Percentiles rank a stretch among this genome's conserved stretches.
phyloP scores from a whole-genome alignment of 2,888 invertebrate genomes.

The Chaetogeoica ovagalla region DNA sequence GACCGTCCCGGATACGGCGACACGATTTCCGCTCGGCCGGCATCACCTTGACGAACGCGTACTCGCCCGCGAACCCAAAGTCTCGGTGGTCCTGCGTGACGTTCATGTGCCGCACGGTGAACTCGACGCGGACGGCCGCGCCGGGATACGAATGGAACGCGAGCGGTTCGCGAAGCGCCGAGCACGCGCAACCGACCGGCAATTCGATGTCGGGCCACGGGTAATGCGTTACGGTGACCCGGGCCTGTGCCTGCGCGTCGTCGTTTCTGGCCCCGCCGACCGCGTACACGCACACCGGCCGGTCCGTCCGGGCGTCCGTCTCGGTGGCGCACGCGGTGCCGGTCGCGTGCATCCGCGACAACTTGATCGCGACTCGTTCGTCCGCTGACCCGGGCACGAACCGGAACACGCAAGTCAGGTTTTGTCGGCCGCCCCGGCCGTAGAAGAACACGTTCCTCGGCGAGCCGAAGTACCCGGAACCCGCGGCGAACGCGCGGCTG shows the following conservation, averaged over 20 bases:
- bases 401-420: conserved; percentile 74
- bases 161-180: conserved; percentile 69
- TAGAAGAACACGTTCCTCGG: conserved; percentile 81
- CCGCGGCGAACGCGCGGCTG: conserved; percentile 63
- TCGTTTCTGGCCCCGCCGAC: conserved; percentile 68
- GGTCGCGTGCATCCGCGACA: conserved; percentile 12
- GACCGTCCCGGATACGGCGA: conserved; percentile 69
- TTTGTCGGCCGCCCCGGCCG: conserved; percentile 77
- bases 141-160: conserved; percentile 71
- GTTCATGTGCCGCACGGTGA: conserved; percentile 77
- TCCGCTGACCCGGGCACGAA: conserved; percentile 67
- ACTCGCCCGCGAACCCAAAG: conserved; percentile 71
- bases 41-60: conserved; percentile 62
- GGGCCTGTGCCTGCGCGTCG: conserved; percentile 58
- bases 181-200: conserved; percentile 74
- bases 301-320: conserved; percentile 68
- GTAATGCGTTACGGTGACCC: conserved; percentile 70
- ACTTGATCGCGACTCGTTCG: conserved; percentile 19
- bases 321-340: conserved; percentile 64
- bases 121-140: conserved; percentile 72
- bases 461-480: conserved; percentile 65
- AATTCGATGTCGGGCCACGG: conserved; percentile 72
- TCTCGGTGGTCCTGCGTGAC: conserved; percentile 78
- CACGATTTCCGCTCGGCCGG: conserved; percentile 65
- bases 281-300: conserved; percentile 70